Evolutionary conservation across 2,888 invertebrate genomes (phyloP), one percentile per base, ranked within the genome.

Genomic region (Schrankia costaestrigalis): DNA sequence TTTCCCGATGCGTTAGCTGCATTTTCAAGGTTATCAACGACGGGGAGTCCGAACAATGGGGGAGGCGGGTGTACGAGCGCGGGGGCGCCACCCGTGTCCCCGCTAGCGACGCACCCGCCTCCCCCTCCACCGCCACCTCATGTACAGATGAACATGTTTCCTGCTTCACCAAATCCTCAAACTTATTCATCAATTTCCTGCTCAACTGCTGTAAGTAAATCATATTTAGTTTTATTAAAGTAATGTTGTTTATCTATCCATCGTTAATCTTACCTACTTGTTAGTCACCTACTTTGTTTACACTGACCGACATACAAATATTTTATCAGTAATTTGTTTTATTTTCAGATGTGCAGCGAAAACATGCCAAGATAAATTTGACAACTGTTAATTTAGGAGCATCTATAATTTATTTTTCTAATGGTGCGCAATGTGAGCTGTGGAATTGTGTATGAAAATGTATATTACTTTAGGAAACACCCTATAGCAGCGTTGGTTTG

Each of bases 1-100:
- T 97, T 97, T 72, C 97, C 97, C 2, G 97, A 97, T 71, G 94
- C 97, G 13, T 86, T 97, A 46, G 89, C 95, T 46, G 96, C 96
- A 32, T 95, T 97, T 76, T 95, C 96, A 7, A 94, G 96, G 71
- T 90, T 97, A 89, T 95, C 95, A 12, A 94, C 96, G 32, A 90
- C 90, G 28, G 79, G 90, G 40, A 84, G 89, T 53, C 88, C 89
- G 1, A 77, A 78, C 47, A 73, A 72, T 39, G 78, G 78, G 41
- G 75, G 73, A 44, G 65, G 57, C 1, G 66, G 74, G 44, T 64
- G 67, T 46, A 59, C 59, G 41, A 62, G 61, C 32, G 66, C 68
- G 31, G 69, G 68, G 37, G 68, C 77, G 41, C 83, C 84, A 45
- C 85, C 82, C 24, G 80, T 84, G 27, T 86, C 82, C 22, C 87